phyloP scores from a whole-genome alignment of 1,140 invertebrate genomes.

The Anadara kagoshimensis region DNA sequence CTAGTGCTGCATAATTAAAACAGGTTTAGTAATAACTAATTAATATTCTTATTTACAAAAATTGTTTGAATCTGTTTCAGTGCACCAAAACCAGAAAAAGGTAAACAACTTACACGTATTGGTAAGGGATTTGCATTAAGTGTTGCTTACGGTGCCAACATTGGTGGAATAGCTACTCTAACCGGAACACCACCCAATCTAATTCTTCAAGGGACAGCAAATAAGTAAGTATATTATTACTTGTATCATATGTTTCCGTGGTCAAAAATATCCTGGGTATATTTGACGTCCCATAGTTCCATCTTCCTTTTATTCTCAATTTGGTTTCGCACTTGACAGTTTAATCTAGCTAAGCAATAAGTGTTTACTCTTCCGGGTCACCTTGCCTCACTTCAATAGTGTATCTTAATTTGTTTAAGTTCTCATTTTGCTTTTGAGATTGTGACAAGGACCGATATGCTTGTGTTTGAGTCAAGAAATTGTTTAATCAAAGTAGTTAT shows the following conservation, averaged over 20 bases:
- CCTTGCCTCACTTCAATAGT: not conserved
- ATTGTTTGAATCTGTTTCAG: too few relatives aligned
- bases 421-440: too few relatives aligned
- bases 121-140: slow-evolving; percentile 23
- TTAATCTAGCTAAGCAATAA: not conserved
- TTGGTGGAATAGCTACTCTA: slow-evolving; percentile 88
- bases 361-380: not conserved
- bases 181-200: slow-evolving; percentile 92
- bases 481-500: too few relatives aligned
- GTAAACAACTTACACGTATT: not conserved
- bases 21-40: too few relatives aligned
- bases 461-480: too few relatives aligned
- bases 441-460: too few relatives aligned
- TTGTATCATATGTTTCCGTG: not conserved
- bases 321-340: not conserved
- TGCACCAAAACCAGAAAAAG: not conserved
- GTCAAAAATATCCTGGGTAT: too few relatives aligned
- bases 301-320: not conserved
- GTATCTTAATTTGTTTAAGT: too few relatives aligned
- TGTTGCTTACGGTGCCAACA: slow-evolving; percentile 84
- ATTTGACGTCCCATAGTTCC: too few relatives aligned
- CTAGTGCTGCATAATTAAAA: too few relatives aligned
- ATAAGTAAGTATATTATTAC: slow-evolving; percentile 27
- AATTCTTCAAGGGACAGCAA: slow-evolving; percentile 76
- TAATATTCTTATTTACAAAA: too few relatives aligned